phyloP scores from a whole-genome alignment of 2,888 invertebrate genomes.

The Drosophila emarginata region DNA sequence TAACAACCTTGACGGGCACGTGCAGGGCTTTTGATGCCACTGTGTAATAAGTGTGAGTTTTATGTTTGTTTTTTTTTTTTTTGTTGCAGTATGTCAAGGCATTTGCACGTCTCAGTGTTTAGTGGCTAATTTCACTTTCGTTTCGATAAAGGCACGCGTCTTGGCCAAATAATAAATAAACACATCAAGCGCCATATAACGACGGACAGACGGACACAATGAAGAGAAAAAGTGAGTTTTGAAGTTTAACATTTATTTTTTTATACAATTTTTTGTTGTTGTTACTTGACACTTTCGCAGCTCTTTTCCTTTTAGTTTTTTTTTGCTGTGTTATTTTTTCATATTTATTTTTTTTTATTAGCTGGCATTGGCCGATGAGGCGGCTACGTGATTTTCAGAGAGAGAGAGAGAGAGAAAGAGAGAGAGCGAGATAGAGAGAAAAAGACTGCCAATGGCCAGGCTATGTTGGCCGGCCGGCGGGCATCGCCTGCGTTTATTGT shows the following conservation, averaged over 20 bases:
- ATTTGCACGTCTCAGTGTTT: conserved; percentile 49
- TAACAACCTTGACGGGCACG: conserved; percentile 31
- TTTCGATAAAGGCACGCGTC: conserved; percentile 22
- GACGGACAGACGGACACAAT: conserved; percentile 54
- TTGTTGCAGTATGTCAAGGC: conserved; percentile 34
- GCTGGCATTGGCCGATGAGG: conserved; percentile 63
- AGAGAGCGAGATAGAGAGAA: neutral
- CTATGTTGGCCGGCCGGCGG: conserved; percentile 45
- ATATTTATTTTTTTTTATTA: conserved; percentile 19
- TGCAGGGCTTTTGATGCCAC: conserved; percentile 43
- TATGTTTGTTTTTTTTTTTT: no score
- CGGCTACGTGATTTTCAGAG: conserved; percentile 62
- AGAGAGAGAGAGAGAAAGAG: neutral
- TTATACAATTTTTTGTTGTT: conserved; percentile 10
- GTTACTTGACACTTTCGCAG: conserved; percentile 74
- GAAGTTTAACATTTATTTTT: conserved; percentile 21
- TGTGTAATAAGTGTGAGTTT: conserved; percentile 8
- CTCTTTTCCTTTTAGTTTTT: conserved; percentile 20
- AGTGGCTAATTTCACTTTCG: conserved; percentile 48
- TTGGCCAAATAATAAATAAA: conserved; percentile 48
- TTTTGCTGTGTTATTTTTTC: neutral
- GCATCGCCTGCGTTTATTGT: conserved; percentile 70
- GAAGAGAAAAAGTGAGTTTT: conserved; percentile 73
- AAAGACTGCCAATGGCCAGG: conserved; percentile 50
- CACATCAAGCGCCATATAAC: conserved; percentile 52